Conservation (phyloP, 2,113 vertebrate species). For the Echinops telfairi region DNA sequence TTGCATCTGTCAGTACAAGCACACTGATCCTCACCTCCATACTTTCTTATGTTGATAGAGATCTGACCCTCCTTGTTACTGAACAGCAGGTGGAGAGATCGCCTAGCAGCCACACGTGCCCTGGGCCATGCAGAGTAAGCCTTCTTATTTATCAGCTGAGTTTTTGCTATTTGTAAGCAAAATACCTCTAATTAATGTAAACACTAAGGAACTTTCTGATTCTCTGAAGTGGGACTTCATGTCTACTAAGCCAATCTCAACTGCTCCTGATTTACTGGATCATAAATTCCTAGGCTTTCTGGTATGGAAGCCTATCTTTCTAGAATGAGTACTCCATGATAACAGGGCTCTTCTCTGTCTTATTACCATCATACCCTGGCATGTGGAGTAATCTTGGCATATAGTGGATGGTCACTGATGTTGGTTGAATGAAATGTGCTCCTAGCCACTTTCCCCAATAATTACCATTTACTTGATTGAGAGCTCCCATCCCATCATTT, state of each 20-base stretch:
- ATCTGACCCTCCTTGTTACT: no score
- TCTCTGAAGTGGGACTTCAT: background rate
- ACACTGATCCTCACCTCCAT: no score
- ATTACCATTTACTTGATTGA: background rate
- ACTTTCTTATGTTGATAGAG: no score
- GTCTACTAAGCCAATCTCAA: background rate
- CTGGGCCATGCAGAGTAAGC: no score
- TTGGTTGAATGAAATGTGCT: background rate
- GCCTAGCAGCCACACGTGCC: no score
- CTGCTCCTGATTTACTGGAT: background rate
- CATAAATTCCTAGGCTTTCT: background rate
- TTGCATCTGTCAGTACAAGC: no score
- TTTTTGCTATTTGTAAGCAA: background rate
- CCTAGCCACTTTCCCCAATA: background rate
- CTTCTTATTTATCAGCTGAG: background rate
- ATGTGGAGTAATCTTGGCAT: no score
- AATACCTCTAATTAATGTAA: background rate
- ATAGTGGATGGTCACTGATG: no score
- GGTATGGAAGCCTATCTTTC: background rate
- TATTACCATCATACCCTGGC: accelerated
- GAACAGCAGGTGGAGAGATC: no score
- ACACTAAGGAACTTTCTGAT: background rate
- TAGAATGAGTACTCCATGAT: no score
- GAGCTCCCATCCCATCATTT: background rate
- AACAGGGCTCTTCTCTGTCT: background rate